These are phyloP conservation scores for Hermaeophaga mercurialis DNA, from an alignment of 2,888 invertebrate species.

Conservation along the genomic window DNA sequence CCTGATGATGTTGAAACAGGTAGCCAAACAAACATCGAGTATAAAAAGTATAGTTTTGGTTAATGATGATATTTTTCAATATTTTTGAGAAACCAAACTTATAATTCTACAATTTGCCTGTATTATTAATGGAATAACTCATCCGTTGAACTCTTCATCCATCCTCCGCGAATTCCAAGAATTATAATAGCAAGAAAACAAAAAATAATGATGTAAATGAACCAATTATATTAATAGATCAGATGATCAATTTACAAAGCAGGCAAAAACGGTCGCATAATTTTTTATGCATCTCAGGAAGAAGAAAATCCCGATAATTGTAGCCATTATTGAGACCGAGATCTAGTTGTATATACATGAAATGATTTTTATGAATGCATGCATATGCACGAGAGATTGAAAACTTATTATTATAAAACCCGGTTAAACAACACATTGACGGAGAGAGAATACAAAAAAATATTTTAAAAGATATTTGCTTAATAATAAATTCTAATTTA, in stretches of 20 bases:
- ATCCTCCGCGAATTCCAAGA: background rate
- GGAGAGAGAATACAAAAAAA: no score
- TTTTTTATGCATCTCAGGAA: constrained; percentile 11
- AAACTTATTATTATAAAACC: constrained; percentile 9
- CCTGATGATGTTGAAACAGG: no score
- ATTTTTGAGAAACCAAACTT: no score
- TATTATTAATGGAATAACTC: background rate
- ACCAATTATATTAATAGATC: constrained; percentile 14
- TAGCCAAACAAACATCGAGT: no score
- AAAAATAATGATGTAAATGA: constrained; percentile 49
- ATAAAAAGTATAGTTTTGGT: no score
- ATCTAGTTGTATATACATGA: constrained; percentile 14
- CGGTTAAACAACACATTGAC: no score
- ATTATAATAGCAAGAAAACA: background rate
- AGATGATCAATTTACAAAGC: constrained; percentile 15
- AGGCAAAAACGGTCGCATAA: constrained; percentile 4
- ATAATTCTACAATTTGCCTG: no score
- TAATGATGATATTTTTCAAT: no score
- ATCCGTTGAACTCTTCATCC: background rate
- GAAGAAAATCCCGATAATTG: constrained; percentile 13
- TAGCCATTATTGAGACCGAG: constrained; percentile 9
- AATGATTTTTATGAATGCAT: constrained; percentile 13
- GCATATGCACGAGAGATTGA: constrained; percentile 6
- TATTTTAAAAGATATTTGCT: no score
- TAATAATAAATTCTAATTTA: no score